Evolutionary conservation across 2,113 vertebrate species (phyloP).

Genomic region (Isurus oxyrinchus): DNA sequence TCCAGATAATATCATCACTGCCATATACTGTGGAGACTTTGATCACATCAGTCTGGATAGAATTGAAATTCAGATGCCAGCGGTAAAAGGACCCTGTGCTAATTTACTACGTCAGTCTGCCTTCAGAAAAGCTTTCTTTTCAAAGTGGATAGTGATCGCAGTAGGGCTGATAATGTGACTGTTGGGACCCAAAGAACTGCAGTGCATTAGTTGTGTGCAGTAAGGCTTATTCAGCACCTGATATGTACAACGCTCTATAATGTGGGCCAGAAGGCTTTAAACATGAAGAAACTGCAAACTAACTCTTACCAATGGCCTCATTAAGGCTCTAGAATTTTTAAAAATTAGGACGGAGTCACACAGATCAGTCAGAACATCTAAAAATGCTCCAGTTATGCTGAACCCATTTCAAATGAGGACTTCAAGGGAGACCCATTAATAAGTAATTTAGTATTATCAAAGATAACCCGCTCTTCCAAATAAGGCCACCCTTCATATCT

Average conservation of each 20-base stretch:
- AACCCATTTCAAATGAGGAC: neutral
- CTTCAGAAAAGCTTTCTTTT: neutral
- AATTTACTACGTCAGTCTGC: neutral
- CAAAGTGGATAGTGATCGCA: neutral
- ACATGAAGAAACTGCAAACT: neutral
- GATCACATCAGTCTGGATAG: conserved; percentile 4
- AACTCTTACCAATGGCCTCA: neutral
- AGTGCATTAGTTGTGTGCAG: neutral
- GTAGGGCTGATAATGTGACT: neutral
- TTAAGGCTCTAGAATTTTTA: neutral
- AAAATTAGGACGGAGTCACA: neutral
- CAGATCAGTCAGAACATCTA: neutral
- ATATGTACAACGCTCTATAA: neutral
- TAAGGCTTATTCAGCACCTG: neutral
- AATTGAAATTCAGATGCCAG: conserved; percentile 10
- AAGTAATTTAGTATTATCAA: neutral
- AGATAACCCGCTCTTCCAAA: neutral
- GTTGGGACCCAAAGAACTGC: neutral
- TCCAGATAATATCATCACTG: neutral
- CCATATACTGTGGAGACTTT: neutral
- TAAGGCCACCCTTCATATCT: neutral
- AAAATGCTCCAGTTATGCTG: neutral
- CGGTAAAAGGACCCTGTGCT: neutral
- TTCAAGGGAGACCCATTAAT: neutral
- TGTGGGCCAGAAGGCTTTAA: neutral